These are phyloP conservation scores for Pangasius krempfi DNA, from an alignment of 2,797 vertebrate species.

Conservation along the genomic window DNA sequence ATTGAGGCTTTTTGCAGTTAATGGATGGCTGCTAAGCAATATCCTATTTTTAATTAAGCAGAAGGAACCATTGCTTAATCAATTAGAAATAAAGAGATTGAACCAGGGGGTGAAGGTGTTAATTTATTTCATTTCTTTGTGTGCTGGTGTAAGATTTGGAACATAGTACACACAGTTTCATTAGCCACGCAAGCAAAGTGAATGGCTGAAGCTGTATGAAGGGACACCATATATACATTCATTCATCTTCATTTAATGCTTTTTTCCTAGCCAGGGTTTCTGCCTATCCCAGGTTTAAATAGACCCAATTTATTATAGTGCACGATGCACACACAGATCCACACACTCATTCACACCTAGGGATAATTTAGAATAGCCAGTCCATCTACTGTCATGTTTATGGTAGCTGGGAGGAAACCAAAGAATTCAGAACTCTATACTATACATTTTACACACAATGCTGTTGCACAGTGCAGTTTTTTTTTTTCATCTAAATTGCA, in stretches of 20 bases:
- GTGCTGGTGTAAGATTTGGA: background rate
- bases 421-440: background rate
- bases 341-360: background rate
- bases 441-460: background rate
- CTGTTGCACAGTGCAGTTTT: background rate
- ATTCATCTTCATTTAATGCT: background rate
- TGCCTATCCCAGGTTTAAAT: background rate
- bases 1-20: conserved; percentile 27
- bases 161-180: background rate
- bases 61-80: conserved; percentile 47
- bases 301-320: background rate
- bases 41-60: conserved; percentile 33
- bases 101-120: background rate
- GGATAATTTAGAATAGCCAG: background rate
- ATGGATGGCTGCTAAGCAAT: conserved; percentile 42
- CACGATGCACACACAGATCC: background rate
- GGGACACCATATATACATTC: background rate
- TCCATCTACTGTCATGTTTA: background rate
- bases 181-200: background rate
- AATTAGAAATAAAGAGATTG: conserved; percentile 33
- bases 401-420: background rate
- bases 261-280: background rate
- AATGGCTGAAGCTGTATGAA: background rate
- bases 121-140: background rate
- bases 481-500: background rate